Evolutionary conservation across 2,888 invertebrate genomes (phyloP), one percentile per base, ranked within the genome.

Genomic region (Nomada ruficornis): DNA sequence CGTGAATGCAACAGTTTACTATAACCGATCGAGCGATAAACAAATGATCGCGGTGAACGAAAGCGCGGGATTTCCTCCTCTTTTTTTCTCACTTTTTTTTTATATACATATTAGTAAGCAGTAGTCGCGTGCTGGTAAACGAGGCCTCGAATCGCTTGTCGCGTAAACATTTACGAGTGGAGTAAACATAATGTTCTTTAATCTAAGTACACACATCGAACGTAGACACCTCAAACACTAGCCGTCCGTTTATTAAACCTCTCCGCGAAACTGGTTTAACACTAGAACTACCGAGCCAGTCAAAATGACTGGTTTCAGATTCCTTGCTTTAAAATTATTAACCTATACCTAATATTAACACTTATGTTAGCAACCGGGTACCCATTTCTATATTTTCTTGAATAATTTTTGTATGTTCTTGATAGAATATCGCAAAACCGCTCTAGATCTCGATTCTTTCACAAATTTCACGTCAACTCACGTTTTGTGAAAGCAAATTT

Each of bases 101-200:
- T 36, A 36, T 36, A 36, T 36, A 36, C 36, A 75, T 77, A 80
- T 75, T 71, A 57, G 65, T 78, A 72, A 73, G 26, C 64, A 36
- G 64, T 57, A 62, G 84, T 82, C 87, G 84, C 88, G 86, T 88
- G 84, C 84, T 80, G 76, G 80, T 79, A 86, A 91, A 87, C 82
- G 86, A 74, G 69, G 88, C 87, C 88, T 88, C 87, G 80, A 86
- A 90, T 88, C 91, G 87, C 90, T 91, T 91, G 90, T 90, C 89
- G 89, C 86, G 86, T 89, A 92, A 92, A 92, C 90, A 91, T 92
- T 92, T 92, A 92, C 89, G 85, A 85, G 77, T 78, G 73, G 84
- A 80, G 88, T 91, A 92, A 92, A 91, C 91, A 89, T 89, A 86
- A 88, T 90, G 90, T 90, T 91, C 90, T 88, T 90, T 89, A 89